A percentile compares a stretch with the other conserved stretches of the same genome.
Evolutionary conservation across 2,888 invertebrate genomes (phyloP).

Genomic region (Parnassius smintheus): DNA sequence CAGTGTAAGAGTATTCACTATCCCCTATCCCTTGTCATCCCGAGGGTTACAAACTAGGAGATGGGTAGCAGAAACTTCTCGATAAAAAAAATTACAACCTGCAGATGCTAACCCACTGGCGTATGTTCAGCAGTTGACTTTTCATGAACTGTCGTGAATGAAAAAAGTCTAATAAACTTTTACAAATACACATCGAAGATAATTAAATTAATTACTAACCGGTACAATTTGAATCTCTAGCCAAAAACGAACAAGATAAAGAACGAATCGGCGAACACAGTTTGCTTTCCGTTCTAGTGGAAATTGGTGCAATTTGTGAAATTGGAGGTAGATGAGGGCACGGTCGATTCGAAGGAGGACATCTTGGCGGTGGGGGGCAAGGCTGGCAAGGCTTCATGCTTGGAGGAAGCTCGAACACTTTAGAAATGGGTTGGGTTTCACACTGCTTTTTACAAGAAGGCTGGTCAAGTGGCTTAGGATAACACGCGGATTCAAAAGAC

Average conservation of each 20-base stretch:
- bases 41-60: neutral
- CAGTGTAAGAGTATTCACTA: too few species aligned
- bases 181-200: neutral
- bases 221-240: slow-evolving; percentile 17
- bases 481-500: slow-evolving; percentile 16
- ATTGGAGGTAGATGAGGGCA: slow-evolving; percentile 20
- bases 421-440: slow-evolving; percentile 1
- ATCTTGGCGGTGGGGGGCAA: slow-evolving; percentile 14
- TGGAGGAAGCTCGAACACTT: slow-evolving; percentile 4
- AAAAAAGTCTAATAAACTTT: too few species aligned
- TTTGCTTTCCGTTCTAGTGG: slow-evolving; percentile 16
- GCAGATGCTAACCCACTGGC: too few species aligned
- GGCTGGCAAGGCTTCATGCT: slow-evolving; percentile 14
- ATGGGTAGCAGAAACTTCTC: neutral
- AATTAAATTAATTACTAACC: slow-evolving; percentile 21
- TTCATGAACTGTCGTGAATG: too few species aligned
- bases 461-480: slow-evolving; percentile 5
- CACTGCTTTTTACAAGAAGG: slow-evolving; percentile 11
- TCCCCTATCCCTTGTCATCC: neutral
- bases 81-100: too few species aligned
- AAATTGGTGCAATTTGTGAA: neutral
- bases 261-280: slow-evolving; percentile 31
- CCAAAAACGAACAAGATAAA: slow-evolving; percentile 30
- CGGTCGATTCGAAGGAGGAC: slow-evolving; percentile 15
- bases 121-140: too few species aligned